Conservation (phyloP, 2,797 vertebrate genomes). For the Momotus momota region DNA sequence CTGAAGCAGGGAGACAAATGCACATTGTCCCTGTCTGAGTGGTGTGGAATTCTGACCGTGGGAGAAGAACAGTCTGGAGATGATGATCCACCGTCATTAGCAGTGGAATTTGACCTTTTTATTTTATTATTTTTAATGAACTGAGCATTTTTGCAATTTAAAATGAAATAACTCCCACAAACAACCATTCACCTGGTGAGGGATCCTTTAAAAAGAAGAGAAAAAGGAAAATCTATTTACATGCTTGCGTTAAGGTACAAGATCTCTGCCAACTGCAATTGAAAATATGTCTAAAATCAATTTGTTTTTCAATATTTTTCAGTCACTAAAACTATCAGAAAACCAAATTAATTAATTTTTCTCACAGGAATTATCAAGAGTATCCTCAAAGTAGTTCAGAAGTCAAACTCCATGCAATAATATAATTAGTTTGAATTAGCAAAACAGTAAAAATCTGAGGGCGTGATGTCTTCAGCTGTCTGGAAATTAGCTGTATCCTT, state of each 20-base stretch:
- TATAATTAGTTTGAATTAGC: not conserved
- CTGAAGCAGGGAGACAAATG: accelerated
- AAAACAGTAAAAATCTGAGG: not conserved
- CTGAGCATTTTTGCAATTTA: not conserved
- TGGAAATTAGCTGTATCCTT: not conserved
- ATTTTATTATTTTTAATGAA: not conserved
- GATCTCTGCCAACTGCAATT: not conserved
- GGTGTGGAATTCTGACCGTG: not conserved
- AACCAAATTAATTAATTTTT: not conserved
- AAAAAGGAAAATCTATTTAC: not conserved
- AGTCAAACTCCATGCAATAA: not conserved
- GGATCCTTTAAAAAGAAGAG: not conserved
- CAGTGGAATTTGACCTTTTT: not conserved
- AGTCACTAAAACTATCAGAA: not conserved
- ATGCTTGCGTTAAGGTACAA: not conserved
- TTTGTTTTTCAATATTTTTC: not conserved
- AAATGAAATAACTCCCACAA: not conserved
- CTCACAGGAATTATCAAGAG: not conserved
- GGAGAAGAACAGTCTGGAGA: not conserved
- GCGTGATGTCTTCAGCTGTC: not conserved
- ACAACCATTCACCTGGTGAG: not conserved
- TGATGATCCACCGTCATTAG: not conserved
- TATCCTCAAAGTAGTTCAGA: conserved; percentile 6
- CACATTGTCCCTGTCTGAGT: accelerated
- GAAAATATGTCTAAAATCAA: conserved; percentile 21